Evolutionary conservation across 1,140 invertebrate genomes (phyloP).

Genomic region (Drosophila azteca): DNA sequence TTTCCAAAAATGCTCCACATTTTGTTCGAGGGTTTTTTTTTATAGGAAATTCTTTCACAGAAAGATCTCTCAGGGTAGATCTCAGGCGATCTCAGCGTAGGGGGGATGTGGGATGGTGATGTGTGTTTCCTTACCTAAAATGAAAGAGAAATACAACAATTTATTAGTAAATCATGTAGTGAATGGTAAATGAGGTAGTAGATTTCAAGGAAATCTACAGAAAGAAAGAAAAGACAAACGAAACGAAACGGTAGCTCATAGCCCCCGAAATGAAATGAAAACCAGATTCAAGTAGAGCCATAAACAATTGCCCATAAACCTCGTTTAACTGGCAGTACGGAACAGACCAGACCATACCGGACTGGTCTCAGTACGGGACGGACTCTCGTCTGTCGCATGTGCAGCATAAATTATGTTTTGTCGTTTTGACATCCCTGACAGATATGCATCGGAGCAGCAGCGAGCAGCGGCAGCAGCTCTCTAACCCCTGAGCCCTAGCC

Average conservation of each 20-base stretch:
- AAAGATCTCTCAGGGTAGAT: slow-evolving; percentile 15
- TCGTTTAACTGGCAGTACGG: slow-evolving; percentile 27
- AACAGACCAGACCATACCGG: too few species aligned
- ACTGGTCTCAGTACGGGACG: slow-evolving; percentile 11
- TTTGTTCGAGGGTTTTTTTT: background rate
- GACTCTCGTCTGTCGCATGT: slow-evolving; percentile 65
- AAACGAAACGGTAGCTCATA: slow-evolving; percentile 40
- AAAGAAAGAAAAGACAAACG: background rate
- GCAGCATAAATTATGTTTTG: slow-evolving; percentile 72
- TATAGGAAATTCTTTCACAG: background rate
- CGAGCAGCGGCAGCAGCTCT: background rate
- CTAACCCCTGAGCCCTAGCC: slow-evolving; percentile 38
- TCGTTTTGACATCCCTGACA: slow-evolving; percentile 76
- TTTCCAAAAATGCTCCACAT: slow-evolving; percentile 73
- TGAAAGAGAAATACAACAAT: slow-evolving; percentile 37
- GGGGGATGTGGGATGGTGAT: slow-evolving; percentile 1
- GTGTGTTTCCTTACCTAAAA: slow-evolving; percentile 66
- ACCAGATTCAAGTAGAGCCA: slow-evolving; percentile 42
- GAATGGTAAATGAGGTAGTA: slow-evolving; percentile 43
- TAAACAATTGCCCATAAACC: slow-evolving; percentile 58
- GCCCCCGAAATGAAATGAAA: slow-evolving; percentile 9
- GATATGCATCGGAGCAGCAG: slow-evolving; percentile 63
- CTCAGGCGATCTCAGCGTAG: background rate
- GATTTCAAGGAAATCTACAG: slow-evolving; percentile 34
- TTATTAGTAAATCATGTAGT: slow-evolving; percentile 46